These are phyloP conservation scores for Whitmania pigra DNA, from an alignment of 1,140 invertebrate species.

Conservation along the genomic window DNA sequence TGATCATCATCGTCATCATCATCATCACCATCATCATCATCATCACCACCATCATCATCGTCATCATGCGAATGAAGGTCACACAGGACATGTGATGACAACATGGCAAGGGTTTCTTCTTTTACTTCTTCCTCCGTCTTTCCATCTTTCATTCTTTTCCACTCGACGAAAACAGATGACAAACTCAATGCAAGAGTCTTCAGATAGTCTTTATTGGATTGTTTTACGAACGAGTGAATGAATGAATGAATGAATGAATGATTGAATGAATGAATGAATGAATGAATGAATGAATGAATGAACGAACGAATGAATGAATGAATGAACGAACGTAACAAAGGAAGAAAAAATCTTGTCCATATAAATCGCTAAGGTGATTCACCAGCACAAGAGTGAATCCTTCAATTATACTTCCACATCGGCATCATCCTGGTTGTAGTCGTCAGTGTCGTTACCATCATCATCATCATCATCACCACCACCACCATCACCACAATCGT, in stretches of 20 bases:
- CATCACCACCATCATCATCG: no score
- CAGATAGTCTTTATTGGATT: not conserved
- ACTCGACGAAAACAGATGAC: not conserved
- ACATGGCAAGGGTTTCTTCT: not conserved
- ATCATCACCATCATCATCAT: no score
- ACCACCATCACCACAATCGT: no score
- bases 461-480: no score
- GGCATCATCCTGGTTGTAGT: not conserved
- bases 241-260: conserved; percentile 3
- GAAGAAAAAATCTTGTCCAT: not conserved
- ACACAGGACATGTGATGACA: not conserved
- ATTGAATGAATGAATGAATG: not conserved
- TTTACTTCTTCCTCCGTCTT: no score
- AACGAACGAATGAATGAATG: not conserved
- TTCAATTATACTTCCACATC: not conserved
- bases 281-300: not conserved
- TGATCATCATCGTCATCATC: no score
- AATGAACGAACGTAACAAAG: not conserved
- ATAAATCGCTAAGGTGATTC: no score
- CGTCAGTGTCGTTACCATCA: no score
- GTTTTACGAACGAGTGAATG: not conserved
- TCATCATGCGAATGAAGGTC: no score
- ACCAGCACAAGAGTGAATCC: no score
- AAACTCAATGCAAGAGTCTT: not conserved
- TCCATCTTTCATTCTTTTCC: no score